Base-by-base conservation (phyloP, 1,140 invertebrate species). In the Brachionus plicatilis region DNA sequence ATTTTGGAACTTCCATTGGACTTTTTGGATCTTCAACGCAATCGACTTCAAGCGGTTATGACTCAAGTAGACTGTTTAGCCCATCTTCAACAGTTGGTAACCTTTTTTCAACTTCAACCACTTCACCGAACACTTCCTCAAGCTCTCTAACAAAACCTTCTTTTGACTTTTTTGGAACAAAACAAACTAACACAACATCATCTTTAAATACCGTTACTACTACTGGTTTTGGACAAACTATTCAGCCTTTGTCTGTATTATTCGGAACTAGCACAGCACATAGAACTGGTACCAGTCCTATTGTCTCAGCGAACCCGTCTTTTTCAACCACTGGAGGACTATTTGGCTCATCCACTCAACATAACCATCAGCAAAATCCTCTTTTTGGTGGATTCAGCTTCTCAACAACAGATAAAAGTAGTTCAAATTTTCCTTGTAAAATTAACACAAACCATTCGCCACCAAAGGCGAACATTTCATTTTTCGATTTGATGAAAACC, bases 141-240 rank as follows among this genome's bases (percentile, higher is more conserved):
- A 37, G 76, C 24, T 24, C 24, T 24, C 24, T 1, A 1, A 24
- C 24, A n/a, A n/a, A n/a, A n/a, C n/a, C n/a, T 24, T 24, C 24
- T 24, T 24, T 24, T 85, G 88, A 87, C 72, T 85, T 85, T 83
- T 86, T 4, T 88, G 90, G 80, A 14, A 76, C 80, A 5, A 82
- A 66, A 43, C 37, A 72, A n/a, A 37, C 11, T 70, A 86, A 41
- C 3, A 80, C 68, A 17, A 50, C 82, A 53, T 43, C 33, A 43
- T 47, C 86, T 24, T 24, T 24, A 24, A 24, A 24, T 24, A 80
- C 78, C 3, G 33, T 17, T 29, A 37, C 45, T 56, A 56, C 43
- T 29, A 37, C 45, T 56, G 27, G 11, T 14, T 68, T 68, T 37
- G 65, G 27, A 20, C 11, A 37, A 45, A 75, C 41, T 24, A 75